Base-by-base conservation (phyloP, 2,113 vertebrate genomes). In the Oenanthe oenanthe region DNA sequence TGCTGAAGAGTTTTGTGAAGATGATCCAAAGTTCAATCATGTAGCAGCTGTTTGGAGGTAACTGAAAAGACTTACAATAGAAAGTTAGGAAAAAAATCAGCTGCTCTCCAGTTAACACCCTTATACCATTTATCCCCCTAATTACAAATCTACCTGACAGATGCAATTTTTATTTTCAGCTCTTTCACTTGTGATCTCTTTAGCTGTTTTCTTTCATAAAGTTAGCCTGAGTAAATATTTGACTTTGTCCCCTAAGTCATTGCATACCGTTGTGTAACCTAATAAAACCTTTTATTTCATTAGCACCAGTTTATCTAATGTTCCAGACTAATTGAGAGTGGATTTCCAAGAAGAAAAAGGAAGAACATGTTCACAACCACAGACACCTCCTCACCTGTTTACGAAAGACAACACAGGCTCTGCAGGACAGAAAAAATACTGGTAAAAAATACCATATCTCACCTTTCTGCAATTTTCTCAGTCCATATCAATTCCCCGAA, bases 291-390 rank as follows among this genome's bases (percentile, higher is more conserved):
- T 97, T 94, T 81, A 89, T 92, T 97, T 92, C 94, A 92, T 96
- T 95, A 95, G 91, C 94, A 90, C 65, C 73, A 58, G 89, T 84
- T 96, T 96, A 92, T 88, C 89, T 85, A 83, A 93, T 93, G 95
- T 96, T 95, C 96, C 21, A 2, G 13, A 74, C 93, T 97, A 95
- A 97, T 53, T 89, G 94, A 90, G 91, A 92, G 83, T 87, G 84
- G 81, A 96, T 97, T 97, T 97, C 96, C 92, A 95, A 96, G 95
- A 96, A 98, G 91, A 97, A 97, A 90, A 97, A 90, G 79, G 93
- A 92, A 97, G 94, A 94, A 92, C 86, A 70, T 77, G 88, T 91
- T 97, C 87, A 67, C 70, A 92, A 76, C 47, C 67, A 75, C 60
- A 57, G 82, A 80, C 53, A 80, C 73, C 72, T 56, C 70, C 80